A percentile compares a stretch with the other conserved stretches of the same genome.
phyloP scores from a whole-genome alignment of 2,888 invertebrate genomes.

The Anthoptus insignis region DNA sequence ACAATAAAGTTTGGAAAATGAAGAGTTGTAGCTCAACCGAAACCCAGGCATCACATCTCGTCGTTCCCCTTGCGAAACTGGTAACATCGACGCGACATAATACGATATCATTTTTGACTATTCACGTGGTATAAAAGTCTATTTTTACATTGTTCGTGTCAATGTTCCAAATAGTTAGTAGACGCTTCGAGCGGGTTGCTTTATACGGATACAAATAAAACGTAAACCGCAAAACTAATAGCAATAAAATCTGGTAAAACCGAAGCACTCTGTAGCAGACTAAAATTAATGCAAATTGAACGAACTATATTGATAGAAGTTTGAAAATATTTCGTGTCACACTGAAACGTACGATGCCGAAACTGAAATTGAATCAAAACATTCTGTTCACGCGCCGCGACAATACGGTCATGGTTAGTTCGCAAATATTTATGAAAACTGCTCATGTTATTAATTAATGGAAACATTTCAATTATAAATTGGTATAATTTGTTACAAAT shows the following conservation, averaged over 20 bases:
- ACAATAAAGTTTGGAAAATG: too few species aligned
- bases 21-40: too few species aligned
- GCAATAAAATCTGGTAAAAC: conserved; percentile 71
- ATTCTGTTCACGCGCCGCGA: background rate
- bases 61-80: too few species aligned
- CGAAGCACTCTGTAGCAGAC: conserved; percentile 66
- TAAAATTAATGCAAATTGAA: conserved; percentile 77
- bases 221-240: conserved; percentile 63
- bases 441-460: background rate
- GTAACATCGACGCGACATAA: too few species aligned
- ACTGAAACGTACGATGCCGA: background rate
- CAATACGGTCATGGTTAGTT: background rate
- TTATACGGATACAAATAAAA: conserved; percentile 41
- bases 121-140: too few species aligned
- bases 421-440: background rate
- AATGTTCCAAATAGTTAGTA: background rate
- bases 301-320: conserved; percentile 75
- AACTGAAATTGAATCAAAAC: conserved; percentile 24
- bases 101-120: too few species aligned
- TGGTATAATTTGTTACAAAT: background rate
- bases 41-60: too few species aligned
- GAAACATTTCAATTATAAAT: background rate
- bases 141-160: background rate
- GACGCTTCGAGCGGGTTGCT: conserved; percentile 10
- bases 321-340: conserved; percentile 69